Conservation (phyloP, 2,888 invertebrate species). For the Leptinotarsa peninsularis region DNA sequence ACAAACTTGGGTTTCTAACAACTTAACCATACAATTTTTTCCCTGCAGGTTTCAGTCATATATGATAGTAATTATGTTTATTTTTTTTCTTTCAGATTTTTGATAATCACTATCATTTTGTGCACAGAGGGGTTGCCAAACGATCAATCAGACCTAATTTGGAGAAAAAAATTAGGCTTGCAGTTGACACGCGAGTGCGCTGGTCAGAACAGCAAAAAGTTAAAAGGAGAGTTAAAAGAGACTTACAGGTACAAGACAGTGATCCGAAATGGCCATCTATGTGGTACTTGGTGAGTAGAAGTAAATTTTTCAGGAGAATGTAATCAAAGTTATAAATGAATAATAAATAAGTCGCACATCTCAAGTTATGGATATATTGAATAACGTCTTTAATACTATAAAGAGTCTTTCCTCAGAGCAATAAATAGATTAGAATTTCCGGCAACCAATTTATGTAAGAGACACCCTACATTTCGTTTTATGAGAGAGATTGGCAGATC, state of each 20-base stretch:
- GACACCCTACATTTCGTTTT: too few relatives aligned
- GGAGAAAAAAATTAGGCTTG: constrained; percentile 77
- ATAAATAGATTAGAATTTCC: too few relatives aligned
- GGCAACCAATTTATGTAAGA: too few relatives aligned
- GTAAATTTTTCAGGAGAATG: not conserved
- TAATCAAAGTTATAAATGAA: too few relatives aligned
- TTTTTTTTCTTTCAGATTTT: constrained; percentile 78
- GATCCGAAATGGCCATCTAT: constrained; percentile 95
- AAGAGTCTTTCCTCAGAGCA: too few relatives aligned
- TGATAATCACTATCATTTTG: constrained; percentile 87
- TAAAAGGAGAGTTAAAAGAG: constrained; percentile 84
- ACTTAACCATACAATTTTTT: too few relatives aligned
- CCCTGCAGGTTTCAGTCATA: not conserved
- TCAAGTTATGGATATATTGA: too few relatives aligned
- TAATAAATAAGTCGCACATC: too few relatives aligned
- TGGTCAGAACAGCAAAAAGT: constrained; percentile 88
- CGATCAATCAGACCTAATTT: constrained; percentile 80
- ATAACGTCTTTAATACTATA: too few relatives aligned
- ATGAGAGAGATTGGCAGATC: too few relatives aligned
- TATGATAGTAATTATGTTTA: not conserved
- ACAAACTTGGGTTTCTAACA: too few relatives aligned
- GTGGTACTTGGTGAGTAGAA: constrained; percentile 89
- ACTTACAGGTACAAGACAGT: constrained; percentile 72
- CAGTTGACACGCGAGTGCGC: constrained; percentile 80
- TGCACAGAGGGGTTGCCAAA: constrained; percentile 82